Conservation (phyloP, 2,797 vertebrate genomes). For the Eulemur rubriventer region DNA sequence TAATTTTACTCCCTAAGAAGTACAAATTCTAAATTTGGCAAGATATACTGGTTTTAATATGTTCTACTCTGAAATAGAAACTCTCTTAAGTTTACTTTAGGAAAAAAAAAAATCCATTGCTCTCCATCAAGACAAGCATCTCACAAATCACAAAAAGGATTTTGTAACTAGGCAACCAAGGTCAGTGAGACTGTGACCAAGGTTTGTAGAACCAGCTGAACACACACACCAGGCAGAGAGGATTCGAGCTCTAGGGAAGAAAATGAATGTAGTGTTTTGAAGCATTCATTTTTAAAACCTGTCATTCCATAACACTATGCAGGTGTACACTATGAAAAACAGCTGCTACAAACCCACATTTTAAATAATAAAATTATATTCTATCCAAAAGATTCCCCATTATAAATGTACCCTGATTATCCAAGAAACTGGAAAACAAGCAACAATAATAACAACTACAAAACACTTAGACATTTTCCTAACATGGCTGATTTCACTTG, state of each 20-base stretch:
- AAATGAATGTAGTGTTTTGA: slow-evolving; percentile 1
- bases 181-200: slow-evolving; percentile 65
- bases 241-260: neutral
- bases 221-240: slow-evolving; percentile 43
- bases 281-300: neutral
- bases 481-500: neutral
- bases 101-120: slow-evolving; percentile 66
- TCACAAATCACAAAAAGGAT: slow-evolving; percentile 76
- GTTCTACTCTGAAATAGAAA: slow-evolving; percentile 66
- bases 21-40: slow-evolving; percentile 55
- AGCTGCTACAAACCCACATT: neutral
- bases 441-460: neutral
- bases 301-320: neutral
- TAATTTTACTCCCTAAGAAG: slow-evolving; percentile 60
- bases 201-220: slow-evolving; percentile 67
- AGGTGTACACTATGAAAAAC: slow-evolving; percentile 12
- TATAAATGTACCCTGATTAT: slow-evolving; percentile 16
- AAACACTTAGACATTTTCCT: neutral
- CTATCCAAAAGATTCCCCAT: neutral
- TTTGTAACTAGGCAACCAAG: slow-evolving; percentile 82
- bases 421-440: neutral
- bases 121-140: slow-evolving; percentile 55
- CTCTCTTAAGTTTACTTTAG: slow-evolving; percentile 63
- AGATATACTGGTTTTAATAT: slow-evolving; percentile 57
- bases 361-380: slow-evolving; percentile 35